Conservation (phyloP, 1,140 invertebrate genomes). For the Hydropsyche tenuis region DNA sequence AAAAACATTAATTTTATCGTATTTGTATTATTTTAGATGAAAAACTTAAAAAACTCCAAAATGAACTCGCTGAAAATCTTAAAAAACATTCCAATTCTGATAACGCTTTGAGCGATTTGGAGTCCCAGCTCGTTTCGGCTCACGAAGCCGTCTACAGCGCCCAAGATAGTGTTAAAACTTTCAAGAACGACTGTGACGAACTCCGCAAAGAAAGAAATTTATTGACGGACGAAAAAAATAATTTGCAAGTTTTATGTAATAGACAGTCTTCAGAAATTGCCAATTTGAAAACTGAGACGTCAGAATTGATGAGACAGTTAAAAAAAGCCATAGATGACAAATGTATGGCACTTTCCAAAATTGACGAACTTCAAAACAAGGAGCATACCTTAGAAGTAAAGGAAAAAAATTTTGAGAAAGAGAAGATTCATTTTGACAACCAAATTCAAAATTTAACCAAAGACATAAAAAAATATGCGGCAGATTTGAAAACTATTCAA, state of each 20-base stretch:
- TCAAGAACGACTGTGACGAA: constrained; percentile 64
- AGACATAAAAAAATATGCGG: constrained; percentile 76
- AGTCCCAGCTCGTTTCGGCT: constrained; percentile 7
- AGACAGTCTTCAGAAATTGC: constrained; percentile 74
- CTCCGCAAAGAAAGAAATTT: constrained; percentile 67
- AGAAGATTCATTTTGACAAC: constrained; percentile 73
- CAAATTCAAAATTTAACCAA: constrained; percentile 78
- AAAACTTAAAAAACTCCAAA: not conserved
- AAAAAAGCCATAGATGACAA: constrained; percentile 75
- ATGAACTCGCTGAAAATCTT: not conserved
- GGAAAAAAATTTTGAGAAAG: constrained; percentile 83
- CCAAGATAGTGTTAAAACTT: constrained; percentile 51
- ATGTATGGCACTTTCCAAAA: constrained; percentile 81
- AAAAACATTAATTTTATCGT: no score
- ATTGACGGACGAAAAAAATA: constrained; percentile 74
- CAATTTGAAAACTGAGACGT: constrained; percentile 69
- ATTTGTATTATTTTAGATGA: constrained; percentile 19
- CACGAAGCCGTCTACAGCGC: not conserved
- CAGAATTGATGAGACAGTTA: constrained; percentile 70
- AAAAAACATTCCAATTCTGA: constrained; percentile 6
- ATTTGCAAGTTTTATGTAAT: constrained; percentile 71
- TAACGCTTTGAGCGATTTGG: constrained; percentile 2
- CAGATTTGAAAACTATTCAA: constrained; percentile 77
- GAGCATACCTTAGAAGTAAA: constrained; percentile 79
- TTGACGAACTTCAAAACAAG: constrained; percentile 81